Evolutionary conservation across 2,888 invertebrate species (phyloP).

Genomic region (Nomada lathburiana): DNA sequence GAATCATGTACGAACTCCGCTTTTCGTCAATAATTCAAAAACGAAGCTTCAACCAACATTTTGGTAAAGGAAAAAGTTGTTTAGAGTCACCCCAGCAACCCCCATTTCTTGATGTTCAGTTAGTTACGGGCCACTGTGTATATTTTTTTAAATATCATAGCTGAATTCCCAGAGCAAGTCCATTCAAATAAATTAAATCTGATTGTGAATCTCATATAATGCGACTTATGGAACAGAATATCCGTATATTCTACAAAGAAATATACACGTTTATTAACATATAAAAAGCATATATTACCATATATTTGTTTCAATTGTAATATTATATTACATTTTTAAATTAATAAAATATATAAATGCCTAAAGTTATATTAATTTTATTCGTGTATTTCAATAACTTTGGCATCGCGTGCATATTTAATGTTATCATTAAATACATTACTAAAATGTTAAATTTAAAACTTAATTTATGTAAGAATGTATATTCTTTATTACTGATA

Average conservation of each 20-base stretch:
- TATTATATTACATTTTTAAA: slow-evolving; percentile 10
- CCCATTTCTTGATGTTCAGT: too few relatives aligned
- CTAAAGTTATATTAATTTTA: slow-evolving; percentile 8
- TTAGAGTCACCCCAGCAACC: too few relatives aligned
- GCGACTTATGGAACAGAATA: too few relatives aligned
- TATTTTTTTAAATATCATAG: too few relatives aligned
- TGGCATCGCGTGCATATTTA: slow-evolving; percentile 7
- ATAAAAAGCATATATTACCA: background rate
- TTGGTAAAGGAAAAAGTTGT: too few relatives aligned
- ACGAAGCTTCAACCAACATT: too few relatives aligned
- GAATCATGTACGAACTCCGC: too few relatives aligned
- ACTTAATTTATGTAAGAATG: slow-evolving; percentile 18
- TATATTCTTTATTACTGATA: slow-evolving; percentile 21
- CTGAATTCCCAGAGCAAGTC: too few relatives aligned
- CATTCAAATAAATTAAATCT: too few relatives aligned
- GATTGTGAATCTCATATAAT: too few relatives aligned
- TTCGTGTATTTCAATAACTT: slow-evolving; percentile 22
- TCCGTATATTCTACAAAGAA: slow-evolving; percentile 2
- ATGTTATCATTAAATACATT: slow-evolving; percentile 9
- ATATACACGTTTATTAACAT: slow-evolving; percentile 21
- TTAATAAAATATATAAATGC: background rate
- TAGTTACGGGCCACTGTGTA: too few relatives aligned
- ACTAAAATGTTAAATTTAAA: slow-evolving; percentile 18
- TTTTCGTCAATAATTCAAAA: too few relatives aligned
- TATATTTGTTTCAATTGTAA: background rate